Conservation (phyloP, 2,888 invertebrate species). For the Tetropium fuscum region DNA sequence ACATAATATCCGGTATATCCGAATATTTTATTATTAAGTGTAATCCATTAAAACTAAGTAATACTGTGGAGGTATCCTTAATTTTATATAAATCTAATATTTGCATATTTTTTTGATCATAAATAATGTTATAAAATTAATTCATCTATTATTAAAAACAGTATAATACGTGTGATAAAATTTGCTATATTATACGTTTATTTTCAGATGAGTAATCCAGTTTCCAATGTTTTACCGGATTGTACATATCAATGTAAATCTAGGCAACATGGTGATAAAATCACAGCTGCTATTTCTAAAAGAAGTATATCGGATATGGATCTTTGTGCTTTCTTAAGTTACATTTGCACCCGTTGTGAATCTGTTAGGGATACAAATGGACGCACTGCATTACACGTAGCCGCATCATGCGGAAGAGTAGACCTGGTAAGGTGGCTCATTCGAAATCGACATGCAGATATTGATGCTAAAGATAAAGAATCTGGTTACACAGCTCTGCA, state of each 20-base stretch:
- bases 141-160: too few relatives aligned
- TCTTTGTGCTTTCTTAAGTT: slow-evolving; percentile 64
- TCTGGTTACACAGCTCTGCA: slow-evolving; percentile 87
- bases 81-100: too few relatives aligned
- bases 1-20: too few relatives aligned
- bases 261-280: slow-evolving; percentile 69
- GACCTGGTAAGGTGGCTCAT: slow-evolving; percentile 72
- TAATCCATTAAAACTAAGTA: too few relatives aligned
- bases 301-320: slow-evolving; percentile 71
- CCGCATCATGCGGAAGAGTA: slow-evolving; percentile 79
- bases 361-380: slow-evolving; percentile 69
- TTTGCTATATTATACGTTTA: too few relatives aligned
- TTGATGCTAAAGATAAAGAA: slow-evolving; percentile 76
- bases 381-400: slow-evolving; percentile 82
- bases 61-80: too few relatives aligned
- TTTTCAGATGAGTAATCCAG: slow-evolving; percentile 11
- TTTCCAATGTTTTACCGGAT: slow-evolving; percentile 54
- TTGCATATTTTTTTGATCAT: too few relatives aligned
- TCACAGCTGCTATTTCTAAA: slow-evolving; percentile 76
- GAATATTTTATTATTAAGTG: too few relatives aligned
- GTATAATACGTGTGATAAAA: too few relatives aligned
- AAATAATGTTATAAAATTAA: too few relatives aligned
- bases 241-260: slow-evolving; percentile 74
- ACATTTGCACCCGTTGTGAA: slow-evolving; percentile 59
- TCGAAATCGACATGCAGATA: slow-evolving; percentile 71